Conservation (phyloP, 2,113 vertebrate species). For the Phyllostomus hastatus region DNA sequence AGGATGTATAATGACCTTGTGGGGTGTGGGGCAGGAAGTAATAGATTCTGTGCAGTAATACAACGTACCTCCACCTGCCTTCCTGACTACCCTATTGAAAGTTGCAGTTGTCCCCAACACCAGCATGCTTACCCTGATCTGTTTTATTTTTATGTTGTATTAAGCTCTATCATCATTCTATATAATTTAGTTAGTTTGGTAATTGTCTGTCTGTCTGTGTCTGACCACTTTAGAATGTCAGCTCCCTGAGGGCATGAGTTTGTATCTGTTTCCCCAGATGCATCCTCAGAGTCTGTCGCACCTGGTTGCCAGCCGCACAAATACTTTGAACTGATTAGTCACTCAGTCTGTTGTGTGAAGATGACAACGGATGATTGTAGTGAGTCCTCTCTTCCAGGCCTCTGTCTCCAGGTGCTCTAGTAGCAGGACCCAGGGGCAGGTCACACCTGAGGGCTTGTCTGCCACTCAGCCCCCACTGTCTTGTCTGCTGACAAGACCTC, state of each 20-base stretch:
- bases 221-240: neutral
- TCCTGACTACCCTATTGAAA: too few species aligned
- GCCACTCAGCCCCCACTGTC: neutral
- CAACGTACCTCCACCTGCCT: too few species aligned
- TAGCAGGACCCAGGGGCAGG: neutral
- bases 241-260: neutral
- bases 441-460: neutral
- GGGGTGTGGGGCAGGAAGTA: too few species aligned
- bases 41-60: neutral
- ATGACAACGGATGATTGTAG: neutral
- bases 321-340: neutral
- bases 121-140: neutral
- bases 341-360: neutral
- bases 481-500: neutral
- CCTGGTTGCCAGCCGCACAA: neutral
- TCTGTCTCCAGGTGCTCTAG: neutral
- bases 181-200: neutral
- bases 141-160: neutral
- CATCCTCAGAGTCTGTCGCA: neutral
- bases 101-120: neutral
- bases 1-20: accelerated
- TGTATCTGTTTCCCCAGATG: neutral
- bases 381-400: neutral
- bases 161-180: neutral
- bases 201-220: neutral